These are phyloP conservation scores for Pogonomyrmex californicus DNA, from an alignment of 1,140 invertebrate species.

Conservation along the genomic window DNA sequence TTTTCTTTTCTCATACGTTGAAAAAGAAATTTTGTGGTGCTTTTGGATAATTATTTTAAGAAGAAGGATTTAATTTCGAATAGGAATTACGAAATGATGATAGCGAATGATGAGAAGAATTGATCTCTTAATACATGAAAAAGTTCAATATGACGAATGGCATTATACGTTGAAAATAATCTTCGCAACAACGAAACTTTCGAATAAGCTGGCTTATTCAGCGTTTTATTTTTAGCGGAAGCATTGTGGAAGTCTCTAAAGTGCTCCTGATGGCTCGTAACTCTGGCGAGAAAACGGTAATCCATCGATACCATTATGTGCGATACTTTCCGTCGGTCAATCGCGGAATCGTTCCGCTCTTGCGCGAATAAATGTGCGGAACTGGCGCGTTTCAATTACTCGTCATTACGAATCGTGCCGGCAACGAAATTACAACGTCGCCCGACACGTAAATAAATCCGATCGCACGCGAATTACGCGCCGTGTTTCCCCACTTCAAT, in stretches of 20 bases:
- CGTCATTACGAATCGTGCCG: conserved; percentile 56
- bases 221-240: conserved; percentile 61
- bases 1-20: not conserved
- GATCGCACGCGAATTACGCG: conserved; percentile 57
- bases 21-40: not conserved
- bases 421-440: conserved; percentile 61
- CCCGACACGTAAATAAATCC: conserved; percentile 59
- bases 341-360: conserved; percentile 67
- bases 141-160: conserved; percentile 30
- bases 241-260: conserved; percentile 64
- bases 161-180: conserved; percentile 50
- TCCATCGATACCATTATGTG: conserved; percentile 66
- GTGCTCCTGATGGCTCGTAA: conserved; percentile 64
- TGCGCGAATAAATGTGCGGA: conserved; percentile 57
- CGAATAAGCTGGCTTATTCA: conserved; percentile 64
- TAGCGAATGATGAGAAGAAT: not conserved
- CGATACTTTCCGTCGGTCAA: conserved; percentile 65
- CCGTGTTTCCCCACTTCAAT: conserved; percentile 55
- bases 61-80: not conserved
- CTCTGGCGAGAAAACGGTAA: conserved; percentile 64
- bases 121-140: conserved; percentile 5
- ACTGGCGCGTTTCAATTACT: conserved; percentile 56
- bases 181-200: conserved; percentile 47
- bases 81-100: not conserved
- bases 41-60: not conserved